Percentiles rank a stretch among this genome's conserved stretches.
phyloP scores from a whole-genome alignment of 2,113 vertebrate genomes.

The Jaculus jaculus region DNA sequence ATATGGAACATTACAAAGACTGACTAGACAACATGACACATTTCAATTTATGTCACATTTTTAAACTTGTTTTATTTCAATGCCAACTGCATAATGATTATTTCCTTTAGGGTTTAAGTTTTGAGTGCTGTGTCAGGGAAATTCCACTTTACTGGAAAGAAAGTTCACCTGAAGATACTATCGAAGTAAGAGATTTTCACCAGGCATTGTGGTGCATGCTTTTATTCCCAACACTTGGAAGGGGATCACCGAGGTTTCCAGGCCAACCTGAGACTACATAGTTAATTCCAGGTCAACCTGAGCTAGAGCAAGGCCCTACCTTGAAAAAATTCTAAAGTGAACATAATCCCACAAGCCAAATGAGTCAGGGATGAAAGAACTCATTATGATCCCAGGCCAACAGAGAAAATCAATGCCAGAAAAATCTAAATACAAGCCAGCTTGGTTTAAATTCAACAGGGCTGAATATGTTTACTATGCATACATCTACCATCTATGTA shows the following conservation, averaged over 20 bases:
- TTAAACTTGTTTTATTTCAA: neutral
- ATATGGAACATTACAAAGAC: neutral
- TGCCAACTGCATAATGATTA: neutral
- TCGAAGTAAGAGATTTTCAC: neutral
- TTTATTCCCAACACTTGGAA: no score
- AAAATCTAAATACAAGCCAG: neutral
- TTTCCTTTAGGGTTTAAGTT: neutral
- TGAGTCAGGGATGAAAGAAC: neutral
- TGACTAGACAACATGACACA: neutral
- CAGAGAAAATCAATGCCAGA: neutral
- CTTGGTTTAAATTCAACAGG: neutral
- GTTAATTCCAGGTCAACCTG: no score
- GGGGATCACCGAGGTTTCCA: no score
- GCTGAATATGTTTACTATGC: neutral
- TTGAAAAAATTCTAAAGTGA: no score
- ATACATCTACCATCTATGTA: no score
- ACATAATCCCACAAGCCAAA: neutral
- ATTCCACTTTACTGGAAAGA: neutral
- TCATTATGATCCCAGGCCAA: neutral
- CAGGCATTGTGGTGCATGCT: no score
- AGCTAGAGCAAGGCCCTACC: no score
- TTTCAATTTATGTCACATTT: neutral
- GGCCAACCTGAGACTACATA: no score
- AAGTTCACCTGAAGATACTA: neutral
- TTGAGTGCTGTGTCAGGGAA: neutral